Evolutionary conservation across 2,113 vertebrate species (phyloP).

Genomic region (Antennarius striatus): DNA sequence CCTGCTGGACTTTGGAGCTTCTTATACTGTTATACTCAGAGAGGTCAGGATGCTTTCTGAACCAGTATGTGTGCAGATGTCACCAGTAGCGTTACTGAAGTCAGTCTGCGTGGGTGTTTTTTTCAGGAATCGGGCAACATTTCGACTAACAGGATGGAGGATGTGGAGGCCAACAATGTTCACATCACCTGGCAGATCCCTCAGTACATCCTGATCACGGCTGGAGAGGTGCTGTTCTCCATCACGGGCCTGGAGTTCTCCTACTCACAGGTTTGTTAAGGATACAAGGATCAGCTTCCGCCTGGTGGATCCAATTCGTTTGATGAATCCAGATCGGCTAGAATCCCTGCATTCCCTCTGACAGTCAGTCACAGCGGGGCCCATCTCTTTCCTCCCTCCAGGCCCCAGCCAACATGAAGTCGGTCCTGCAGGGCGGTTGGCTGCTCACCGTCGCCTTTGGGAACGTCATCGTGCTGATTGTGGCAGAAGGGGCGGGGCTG

Average conservation of each 20-base stretch:
- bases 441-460: conserved; percentile 93
- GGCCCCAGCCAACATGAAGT: conserved; percentile 97
- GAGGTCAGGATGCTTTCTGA: conserved; percentile 71
- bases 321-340: too few species aligned
- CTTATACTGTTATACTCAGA: conserved; percentile 85
- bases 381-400: conserved; percentile 41
- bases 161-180: conserved; percentile 84
- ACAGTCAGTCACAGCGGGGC: not conserved
- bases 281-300: too few species aligned
- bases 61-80: not conserved
- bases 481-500: conserved; percentile 90
- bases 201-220: conserved; percentile 89
- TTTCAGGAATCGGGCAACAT: conserved; percentile 67
- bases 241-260: conserved; percentile 97
- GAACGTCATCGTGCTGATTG: conserved; percentile 92
- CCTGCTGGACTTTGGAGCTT: conserved; percentile 88
- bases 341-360: too few species aligned
- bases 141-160: conserved; percentile 77
- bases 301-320: too few species aligned
- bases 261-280: conserved; percentile 89
- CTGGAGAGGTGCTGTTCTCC: conserved; percentile 96
- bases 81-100: not conserved
- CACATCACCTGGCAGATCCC: conserved; percentile 94
- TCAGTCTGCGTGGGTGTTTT: conserved; percentile 27
- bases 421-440: conserved; percentile 95